These are phyloP conservation scores for Herpetotheres cachinnans DNA, from an alignment of 2,113 vertebrate genomes.

Conservation along the genomic window DNA sequence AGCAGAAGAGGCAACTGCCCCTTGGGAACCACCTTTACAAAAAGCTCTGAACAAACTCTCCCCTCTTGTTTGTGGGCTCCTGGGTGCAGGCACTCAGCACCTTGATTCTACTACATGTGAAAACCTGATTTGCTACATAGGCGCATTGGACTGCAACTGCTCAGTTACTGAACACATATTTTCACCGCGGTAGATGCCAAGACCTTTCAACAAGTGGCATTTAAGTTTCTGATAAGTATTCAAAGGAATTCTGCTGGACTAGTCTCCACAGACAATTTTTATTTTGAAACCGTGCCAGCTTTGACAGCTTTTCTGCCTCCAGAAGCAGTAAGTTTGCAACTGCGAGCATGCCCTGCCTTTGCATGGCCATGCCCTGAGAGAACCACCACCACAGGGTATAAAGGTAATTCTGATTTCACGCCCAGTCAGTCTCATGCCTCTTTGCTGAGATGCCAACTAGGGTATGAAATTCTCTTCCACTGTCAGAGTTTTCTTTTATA, in stretches of 20 bases:
- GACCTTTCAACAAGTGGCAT: neutral
- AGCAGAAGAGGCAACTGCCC: neutral
- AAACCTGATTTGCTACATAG: neutral
- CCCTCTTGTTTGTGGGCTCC: neutral
- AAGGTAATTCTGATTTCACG: neutral
- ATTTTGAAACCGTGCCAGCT: neutral
- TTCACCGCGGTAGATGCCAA: neutral
- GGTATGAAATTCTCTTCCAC: neutral
- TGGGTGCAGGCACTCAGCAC: neutral
- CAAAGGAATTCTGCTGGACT: neutral
- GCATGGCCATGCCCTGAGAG: neutral
- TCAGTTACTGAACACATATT: neutral
- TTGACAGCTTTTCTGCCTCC: neutral
- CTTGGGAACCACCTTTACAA: neutral
- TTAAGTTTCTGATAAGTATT: neutral
- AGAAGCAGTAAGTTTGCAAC: neutral
- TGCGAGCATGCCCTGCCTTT: fast-evolving
- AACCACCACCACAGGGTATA: neutral
- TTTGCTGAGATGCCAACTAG: neutral
- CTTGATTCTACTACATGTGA: fast-evolving
- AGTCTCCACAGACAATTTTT: neutral
- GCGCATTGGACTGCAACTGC: fast-evolving
- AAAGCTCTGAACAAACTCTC: neutral
- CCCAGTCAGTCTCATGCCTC: neutral
- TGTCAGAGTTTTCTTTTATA: neutral